Percentiles rank a stretch among this genome's conserved stretches.
These are phyloP conservation scores for Diadegma fenestrale DNA, from an alignment of 2,888 invertebrate species.

Conservation along the genomic window DNA sequence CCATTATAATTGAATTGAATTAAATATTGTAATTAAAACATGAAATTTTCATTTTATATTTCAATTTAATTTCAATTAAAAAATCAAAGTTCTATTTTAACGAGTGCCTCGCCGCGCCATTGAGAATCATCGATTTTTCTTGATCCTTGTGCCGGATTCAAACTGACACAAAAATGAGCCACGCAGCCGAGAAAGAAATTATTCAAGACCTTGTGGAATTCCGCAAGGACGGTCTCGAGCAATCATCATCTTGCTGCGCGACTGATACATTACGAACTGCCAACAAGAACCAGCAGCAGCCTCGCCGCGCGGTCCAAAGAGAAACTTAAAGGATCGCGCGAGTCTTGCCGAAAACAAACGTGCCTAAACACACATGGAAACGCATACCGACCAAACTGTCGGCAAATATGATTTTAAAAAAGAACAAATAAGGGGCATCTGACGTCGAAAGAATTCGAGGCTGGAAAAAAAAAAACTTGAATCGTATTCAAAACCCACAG, in stretches of 20 bases:
- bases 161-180: background rate
- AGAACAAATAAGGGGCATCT: background rate
- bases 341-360: constrained; percentile 58
- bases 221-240: background rate
- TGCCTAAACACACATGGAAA: constrained; percentile 59
- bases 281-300: background rate
- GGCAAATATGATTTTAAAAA: constrained; percentile 10
- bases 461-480: background rate
- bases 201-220: background rate
- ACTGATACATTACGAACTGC: constrained; percentile 11
- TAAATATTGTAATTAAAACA: too few species aligned
- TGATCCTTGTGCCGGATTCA: background rate
- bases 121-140: too few species aligned
- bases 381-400: constrained; percentile 20
- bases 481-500: background rate
- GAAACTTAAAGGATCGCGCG: constrained; percentile 50
- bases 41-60: too few species aligned
- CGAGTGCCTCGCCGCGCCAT: too few species aligned
- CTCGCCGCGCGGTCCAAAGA: background rate
- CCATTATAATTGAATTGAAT: too few species aligned
- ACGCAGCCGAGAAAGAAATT: background rate
- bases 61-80: too few species aligned
- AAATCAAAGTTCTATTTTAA: too few species aligned
- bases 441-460: background rate
- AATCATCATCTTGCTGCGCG: background rate